phyloP scores from a whole-genome alignment of 2,113 vertebrate genomes.

The Lepisosteus osseus region DNA sequence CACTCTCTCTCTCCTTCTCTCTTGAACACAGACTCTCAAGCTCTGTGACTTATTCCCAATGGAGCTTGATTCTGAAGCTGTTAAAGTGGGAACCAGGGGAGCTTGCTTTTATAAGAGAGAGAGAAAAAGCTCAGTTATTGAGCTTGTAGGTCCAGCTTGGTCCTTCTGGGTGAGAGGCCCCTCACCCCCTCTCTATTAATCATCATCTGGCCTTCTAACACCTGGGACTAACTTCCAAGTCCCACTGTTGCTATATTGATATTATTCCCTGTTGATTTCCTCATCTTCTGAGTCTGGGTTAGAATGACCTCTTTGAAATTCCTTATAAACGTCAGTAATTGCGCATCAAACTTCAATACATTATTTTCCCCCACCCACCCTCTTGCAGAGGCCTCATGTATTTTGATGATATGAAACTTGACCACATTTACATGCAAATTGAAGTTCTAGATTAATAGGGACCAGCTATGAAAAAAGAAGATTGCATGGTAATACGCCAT shows the following conservation, averaged over 20 bases:
- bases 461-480: conserved; percentile 78
- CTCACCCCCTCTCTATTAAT: conserved; percentile 69
- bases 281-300: conserved; percentile 76
- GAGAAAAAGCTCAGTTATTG: conserved; percentile 42
- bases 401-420: conserved; percentile 99
- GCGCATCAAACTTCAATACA: conserved; percentile 90
- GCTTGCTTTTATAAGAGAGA: conserved; percentile 59
- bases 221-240: conserved; percentile 71
- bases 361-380: conserved; percentile 68
- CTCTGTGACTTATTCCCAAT: conserved; percentile 64
- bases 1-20: conserved; percentile 23
- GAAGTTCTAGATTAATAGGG: conserved; percentile 99
- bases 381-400: conserved; percentile 79
- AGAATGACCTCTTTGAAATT: conserved; percentile 89
- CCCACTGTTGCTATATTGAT: conserved; percentile 78
- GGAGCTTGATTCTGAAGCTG: conserved; percentile 58
- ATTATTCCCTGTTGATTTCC: conserved; percentile 84
- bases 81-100: conserved; percentile 63
- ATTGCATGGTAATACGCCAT: conserved; percentile 93
- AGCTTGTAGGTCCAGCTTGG: conserved; percentile 60
- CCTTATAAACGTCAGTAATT: conserved; percentile 93
- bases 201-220: conserved; percentile 69
- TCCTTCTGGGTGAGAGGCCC: conserved; percentile 67
- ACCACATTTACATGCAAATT: conserved; percentile 99
- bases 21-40: conserved; percentile 49